Percentiles rank a stretch among this genome's conserved stretches.
Evolutionary conservation across 2,888 invertebrate species (phyloP).

Genomic region (Podabrus alpinus): DNA sequence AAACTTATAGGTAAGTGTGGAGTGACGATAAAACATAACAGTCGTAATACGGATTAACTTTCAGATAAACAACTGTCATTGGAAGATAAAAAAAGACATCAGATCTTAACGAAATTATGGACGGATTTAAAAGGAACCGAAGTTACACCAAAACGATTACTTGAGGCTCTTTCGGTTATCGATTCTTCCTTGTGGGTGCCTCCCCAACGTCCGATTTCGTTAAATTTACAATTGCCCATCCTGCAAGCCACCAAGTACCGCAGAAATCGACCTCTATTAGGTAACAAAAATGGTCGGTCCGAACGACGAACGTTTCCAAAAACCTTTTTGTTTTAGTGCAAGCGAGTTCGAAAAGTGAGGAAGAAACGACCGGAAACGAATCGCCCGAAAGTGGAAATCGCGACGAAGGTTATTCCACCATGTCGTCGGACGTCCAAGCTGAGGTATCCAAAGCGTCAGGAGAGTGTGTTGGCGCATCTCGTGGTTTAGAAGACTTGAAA

Average conservation of each 20-base stretch:
- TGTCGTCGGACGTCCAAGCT: slow-evolving; percentile 81
- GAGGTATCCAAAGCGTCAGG: slow-evolving; percentile 62
- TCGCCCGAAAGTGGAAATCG: slow-evolving; percentile 77
- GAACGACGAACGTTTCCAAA: background rate
- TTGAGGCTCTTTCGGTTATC: slow-evolving; percentile 66
- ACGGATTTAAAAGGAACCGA: slow-evolving; percentile 67
- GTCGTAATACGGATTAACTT: slow-evolving; percentile 8
- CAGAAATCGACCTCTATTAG: slow-evolving; percentile 54
- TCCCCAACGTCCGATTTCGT: slow-evolving; percentile 69
- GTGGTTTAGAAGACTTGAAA: slow-evolving; percentile 72
- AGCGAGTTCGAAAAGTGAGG: slow-evolving; percentile 59
- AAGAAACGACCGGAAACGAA: slow-evolving; percentile 70
- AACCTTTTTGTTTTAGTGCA: slow-evolving; percentile 49
- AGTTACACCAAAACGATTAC: slow-evolving; percentile 65
- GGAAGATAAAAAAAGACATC: slow-evolving; percentile 67
- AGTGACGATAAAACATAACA: background rate
- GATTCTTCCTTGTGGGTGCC: slow-evolving; percentile 72
- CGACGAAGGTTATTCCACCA: slow-evolving; percentile 83
- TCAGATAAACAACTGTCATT: slow-evolving; percentile 61
- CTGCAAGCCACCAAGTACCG: slow-evolving; percentile 57
- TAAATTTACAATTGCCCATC: slow-evolving; percentile 70
- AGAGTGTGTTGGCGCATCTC: slow-evolving; percentile 50
- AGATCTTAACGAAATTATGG: slow-evolving; percentile 67
- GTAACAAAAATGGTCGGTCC: slow-evolving; percentile 41
- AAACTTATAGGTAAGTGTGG: slow-evolving; percentile 46